These are phyloP conservation scores for Parotia lawesii DNA, from an alignment of 2,113 vertebrate species.

Conservation along the genomic window DNA sequence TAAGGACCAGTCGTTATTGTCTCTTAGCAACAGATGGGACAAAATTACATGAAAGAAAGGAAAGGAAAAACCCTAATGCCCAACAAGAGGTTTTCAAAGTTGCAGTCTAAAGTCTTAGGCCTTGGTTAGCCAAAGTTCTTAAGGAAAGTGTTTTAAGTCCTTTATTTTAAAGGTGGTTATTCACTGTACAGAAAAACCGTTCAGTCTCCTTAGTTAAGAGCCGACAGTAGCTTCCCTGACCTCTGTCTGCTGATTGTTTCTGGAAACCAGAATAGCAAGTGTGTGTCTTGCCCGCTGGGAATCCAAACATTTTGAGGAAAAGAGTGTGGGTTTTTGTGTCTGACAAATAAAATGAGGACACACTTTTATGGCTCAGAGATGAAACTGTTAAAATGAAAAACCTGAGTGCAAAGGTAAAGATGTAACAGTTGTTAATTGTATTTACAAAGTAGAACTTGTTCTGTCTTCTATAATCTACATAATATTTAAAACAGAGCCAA, in stretches of 20 bases:
- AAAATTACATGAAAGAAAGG: not conserved
- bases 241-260: not conserved
- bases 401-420: conserved; percentile 33
- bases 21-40: not conserved
- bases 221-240: not conserved
- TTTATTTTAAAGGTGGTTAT: not conserved
- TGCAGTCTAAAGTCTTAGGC: not conserved
- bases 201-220: not conserved
- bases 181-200: not conserved
- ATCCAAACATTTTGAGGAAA: not conserved
- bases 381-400: conserved; percentile 34
- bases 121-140: not conserved
- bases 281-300: not conserved
- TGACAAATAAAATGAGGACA: not conserved
- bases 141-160: not conserved
- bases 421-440: conserved; percentile 52
- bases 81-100: not conserved
- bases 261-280: not conserved
- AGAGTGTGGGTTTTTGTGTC: not conserved
- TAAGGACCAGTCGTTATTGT: rapidly evolving
- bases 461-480: conserved; percentile 50
- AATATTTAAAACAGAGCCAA: conserved; percentile 62
- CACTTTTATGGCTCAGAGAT: not conserved
- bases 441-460: conserved; percentile 66
- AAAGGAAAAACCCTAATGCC: not conserved